Evolutionary conservation across 2,888 invertebrate species (phyloP), one percentile per base, ranked within the genome.

Genomic region (Lasius platythorax): DNA sequence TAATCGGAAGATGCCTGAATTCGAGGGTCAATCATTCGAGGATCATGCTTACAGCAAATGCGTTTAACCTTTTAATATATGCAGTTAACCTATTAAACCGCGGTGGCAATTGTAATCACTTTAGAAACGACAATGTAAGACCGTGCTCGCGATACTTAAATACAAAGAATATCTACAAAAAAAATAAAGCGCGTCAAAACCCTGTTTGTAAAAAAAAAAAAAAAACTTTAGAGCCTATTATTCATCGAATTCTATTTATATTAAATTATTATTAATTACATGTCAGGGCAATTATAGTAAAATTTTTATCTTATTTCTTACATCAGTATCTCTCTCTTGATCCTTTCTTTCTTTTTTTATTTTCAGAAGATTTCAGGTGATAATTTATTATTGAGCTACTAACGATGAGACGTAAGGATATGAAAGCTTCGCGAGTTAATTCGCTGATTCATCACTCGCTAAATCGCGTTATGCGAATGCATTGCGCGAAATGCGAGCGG

Each of bases 401-500:
- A 53, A 53, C 5, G 15, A 18, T 2, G n/a, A 53, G n/a, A 53
- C 8, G 53, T 18, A 28, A 58, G 18, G 2, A 46, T n/a, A 4
- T 46, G 12, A 53, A 53, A n/a, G 12, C 28, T 66, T 50, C 56
- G 6, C 76, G 12, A 50, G 12, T 63, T 33, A 23, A 37, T 9
- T 64, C 9, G 63, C n/a, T 28, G 11, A 63, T 3, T 43, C 15
- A 4, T 40, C 6, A 5, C 37, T 15, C 30, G 12, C 6, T 40
- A 15, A 53, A 53, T 53, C 2, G n/a, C 2, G n/a, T 53, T 53
- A 50, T 43, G 33, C 15, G 9, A 78, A 85, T 84, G 53, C 61
- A 56, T 74, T 75, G 64, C 37, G 43, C 33, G 72, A 61, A 68
- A 43, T 37, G 73, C 37, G 74, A 66, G 82, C 75, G 81, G 78